Evolutionary conservation across 2,888 invertebrate genomes (phyloP), one percentile per base, ranked within the genome.

Genomic region (Bombyx huttoni): DNA sequence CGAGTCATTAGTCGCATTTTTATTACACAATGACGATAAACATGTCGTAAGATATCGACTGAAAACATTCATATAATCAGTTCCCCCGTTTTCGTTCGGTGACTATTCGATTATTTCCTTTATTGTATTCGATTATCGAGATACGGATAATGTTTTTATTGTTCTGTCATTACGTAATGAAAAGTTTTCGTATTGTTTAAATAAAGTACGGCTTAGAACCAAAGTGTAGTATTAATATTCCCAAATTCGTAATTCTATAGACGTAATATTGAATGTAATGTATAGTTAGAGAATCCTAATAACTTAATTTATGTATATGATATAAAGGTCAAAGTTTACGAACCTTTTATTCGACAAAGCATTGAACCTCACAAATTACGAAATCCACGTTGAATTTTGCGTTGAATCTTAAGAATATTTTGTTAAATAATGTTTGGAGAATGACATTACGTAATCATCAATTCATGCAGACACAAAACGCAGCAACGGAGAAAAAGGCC

Each of bases 1-100:
- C 84, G 83, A 77, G 78, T 87, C 88, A 88, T 88, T 87, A 87
- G 85, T 72, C 81, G 75, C 76, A 68, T 81, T 86, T 87, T 88
- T 88, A 88, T 88, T 81, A 69, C 77, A 68, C 81, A 76, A 82
- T 81, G 83, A 81, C 79, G 65, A 88, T 88, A 87, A 88, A 86
- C 85, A 87, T 86, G 81, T 80, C 85, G 85, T 83, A 81, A 82
- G 81, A 72, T 82, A 82, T 81, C 78, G 81, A 79, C 79, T 83
- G 85, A 84, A 86, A 86, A 86, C 85, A 85, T 87, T 78, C 76
- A 70, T 72, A 73, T 81, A 79, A 84, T 84, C 79, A 82, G 80
- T 78, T 80, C 70, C 74, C 73, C 70, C 63, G 64, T 63, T 24
- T 40, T 10, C 40, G 40, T 40, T 69, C 67, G 68, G 60, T 57